Evolutionary conservation across 2,888 invertebrate genomes (phyloP), one percentile per base, ranked within the genome.

Genomic region (Ferrisia virgata): DNA sequence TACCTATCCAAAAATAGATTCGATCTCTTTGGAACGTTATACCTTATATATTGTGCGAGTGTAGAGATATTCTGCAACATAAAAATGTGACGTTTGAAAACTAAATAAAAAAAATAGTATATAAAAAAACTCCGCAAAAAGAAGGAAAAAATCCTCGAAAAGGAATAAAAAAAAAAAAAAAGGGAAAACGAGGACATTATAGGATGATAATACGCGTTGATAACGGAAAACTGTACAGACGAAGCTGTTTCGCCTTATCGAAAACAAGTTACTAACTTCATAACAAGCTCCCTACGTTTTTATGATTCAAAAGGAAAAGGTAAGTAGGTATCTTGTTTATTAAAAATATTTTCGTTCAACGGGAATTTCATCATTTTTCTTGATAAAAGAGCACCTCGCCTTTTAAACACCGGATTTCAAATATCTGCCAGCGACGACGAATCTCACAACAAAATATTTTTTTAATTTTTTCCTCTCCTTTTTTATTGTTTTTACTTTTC

Each of bases 231-330:
- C 58, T 36, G 53, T 80, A 81, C 47, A 64, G 64, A 81, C 81
- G 81, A 81, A 64, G 81, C 81, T 64, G 64, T 81, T 81, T 81
- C 64, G 64, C 39, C 64, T 81, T 81, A 81, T 81, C 53, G 81
- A 81, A 81, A 81, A 81, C 81, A 81, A 81, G 81, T 81, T 81
- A 81, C 81, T 36, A 81, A 81, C 81, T 81, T 81, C 81, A 81
- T 81, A 81, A 81, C 81, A 81, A 81, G 81, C 81, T 81, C 64
- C 53, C 64, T 64, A 58, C 58, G 58, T 58, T 81, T 81, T 81
- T 81, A 81, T 64, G 53, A 58, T 22, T 81, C 53, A 53, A 58
- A 58, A 58, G 81, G 36, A 81, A 81, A 58, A 58, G 53, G 81
- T 36, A 64, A 33, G 64, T 81, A 81, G 81, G 81, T 81, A 81